Conservation (phyloP, 2,113 vertebrate genomes). For the Prionailurus bengalensis region DNA sequence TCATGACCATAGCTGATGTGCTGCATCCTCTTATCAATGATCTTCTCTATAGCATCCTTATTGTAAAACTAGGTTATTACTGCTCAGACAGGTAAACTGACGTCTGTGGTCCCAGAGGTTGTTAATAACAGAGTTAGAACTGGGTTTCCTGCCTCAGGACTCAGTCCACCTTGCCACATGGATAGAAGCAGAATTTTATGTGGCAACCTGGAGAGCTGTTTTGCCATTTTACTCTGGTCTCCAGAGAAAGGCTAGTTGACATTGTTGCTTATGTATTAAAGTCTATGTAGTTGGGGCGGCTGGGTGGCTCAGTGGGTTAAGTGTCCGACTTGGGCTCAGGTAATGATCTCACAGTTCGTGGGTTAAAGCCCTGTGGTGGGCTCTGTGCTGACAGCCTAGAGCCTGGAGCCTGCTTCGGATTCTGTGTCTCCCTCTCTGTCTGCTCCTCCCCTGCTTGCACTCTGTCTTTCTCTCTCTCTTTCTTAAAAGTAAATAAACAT, state of each 20-base stretch:
- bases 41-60: not conserved
- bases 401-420: no score
- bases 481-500: no score
- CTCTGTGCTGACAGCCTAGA: no score
- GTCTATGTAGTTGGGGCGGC: not conserved
- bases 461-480: no score
- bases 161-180: not conserved
- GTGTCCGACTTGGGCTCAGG: no score
- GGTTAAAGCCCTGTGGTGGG: no score
- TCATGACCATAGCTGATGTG: not conserved
- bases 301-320: no score
- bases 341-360: no score
- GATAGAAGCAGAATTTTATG: not conserved
- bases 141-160: not conserved
- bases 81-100: not conserved
- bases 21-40: fast-evolving
- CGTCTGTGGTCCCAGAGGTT: not conserved
- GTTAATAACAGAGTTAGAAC: not conserved
- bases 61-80: not conserved
- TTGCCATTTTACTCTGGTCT: not conserved
- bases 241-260: not conserved
- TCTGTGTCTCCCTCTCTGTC: no score
- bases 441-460: no score
- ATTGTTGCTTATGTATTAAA: not conserved
- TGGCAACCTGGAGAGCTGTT: not conserved